Evolutionary conservation across 1,140 invertebrate genomes (phyloP).

Genomic region (Protaetia brevitarsis): DNA sequence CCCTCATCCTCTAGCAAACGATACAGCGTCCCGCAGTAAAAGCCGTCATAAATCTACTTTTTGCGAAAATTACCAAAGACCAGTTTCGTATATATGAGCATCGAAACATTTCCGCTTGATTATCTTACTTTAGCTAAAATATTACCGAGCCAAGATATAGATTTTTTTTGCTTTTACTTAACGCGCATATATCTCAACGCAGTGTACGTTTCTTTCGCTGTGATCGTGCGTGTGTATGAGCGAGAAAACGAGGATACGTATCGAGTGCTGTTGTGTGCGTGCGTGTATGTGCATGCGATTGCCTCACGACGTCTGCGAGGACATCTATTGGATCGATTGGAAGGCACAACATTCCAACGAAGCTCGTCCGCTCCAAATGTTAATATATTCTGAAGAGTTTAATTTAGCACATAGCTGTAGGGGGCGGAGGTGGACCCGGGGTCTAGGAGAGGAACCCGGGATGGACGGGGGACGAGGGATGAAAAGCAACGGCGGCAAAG

Average conservation of each 20-base stretch:
- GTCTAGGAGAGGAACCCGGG: background rate
- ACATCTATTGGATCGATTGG: slow-evolving; percentile 28
- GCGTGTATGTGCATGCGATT: slow-evolving; percentile 6
- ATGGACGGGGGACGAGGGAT: slow-evolving; percentile 18
- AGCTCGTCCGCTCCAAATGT: slow-evolving; percentile 42
- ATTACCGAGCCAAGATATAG: no score
- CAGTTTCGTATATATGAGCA: no score
- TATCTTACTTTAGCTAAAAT: no score
- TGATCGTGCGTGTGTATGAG: background rate
- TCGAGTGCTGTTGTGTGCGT: background rate
- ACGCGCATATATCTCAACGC: no score
- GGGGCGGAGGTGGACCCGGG: slow-evolving; percentile 32
- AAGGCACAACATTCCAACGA: slow-evolving; percentile 26
- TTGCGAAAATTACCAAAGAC: no score
- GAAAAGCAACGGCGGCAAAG: background rate
- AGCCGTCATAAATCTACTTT: no score
- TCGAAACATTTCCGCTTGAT: no score
- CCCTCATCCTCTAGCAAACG: background rate
- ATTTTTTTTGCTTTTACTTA: no score
- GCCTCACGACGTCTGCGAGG: slow-evolving; percentile 23
- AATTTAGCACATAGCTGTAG: slow-evolving; percentile 48
- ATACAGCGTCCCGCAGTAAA: no score
- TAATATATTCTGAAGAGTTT: slow-evolving; percentile 49
- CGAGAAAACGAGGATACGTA: background rate
- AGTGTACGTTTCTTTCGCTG: no score